These are phyloP conservation scores for Scaptomyza caliginosa DNA, from an alignment of 2,888 invertebrate genomes.

Conservation along the genomic window DNA sequence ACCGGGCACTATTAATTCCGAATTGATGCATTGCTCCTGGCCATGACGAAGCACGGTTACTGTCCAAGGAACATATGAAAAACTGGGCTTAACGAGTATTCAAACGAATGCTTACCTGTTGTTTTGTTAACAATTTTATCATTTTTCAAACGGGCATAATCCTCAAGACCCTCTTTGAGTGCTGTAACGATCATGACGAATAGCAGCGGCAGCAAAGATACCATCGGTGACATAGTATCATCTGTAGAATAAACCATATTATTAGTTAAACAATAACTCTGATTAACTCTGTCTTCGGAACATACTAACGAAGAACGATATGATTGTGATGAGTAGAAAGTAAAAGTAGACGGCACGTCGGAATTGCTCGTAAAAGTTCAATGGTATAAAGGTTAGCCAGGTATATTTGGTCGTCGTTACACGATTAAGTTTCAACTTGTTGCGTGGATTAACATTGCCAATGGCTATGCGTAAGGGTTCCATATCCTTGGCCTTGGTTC, in stretches of 20 bases:
- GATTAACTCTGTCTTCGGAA: slow-evolving; percentile 28
- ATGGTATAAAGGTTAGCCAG: slow-evolving; percentile 90
- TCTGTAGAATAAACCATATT: slow-evolving; percentile 82
- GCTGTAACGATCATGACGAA: slow-evolving; percentile 92
- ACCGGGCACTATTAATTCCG: slow-evolving; percentile 88
- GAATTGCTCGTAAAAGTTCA: slow-evolving; percentile 93
- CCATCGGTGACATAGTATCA: slow-evolving; percentile 90
- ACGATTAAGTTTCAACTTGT: slow-evolving; percentile 82
- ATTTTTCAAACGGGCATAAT: slow-evolving; percentile 89
- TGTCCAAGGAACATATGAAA: slow-evolving; percentile 56
- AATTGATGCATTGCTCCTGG: slow-evolving; percentile 85
- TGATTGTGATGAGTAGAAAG: slow-evolving; percentile 89
- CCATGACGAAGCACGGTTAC: slow-evolving; percentile 86
- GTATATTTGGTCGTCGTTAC: slow-evolving; percentile 90
- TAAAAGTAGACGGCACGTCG: slow-evolving; percentile 93
- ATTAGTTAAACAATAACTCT: background rate
- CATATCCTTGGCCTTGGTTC: background rate
- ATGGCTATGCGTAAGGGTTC: slow-evolving; percentile 49
- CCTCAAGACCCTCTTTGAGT: slow-evolving; percentile 93
- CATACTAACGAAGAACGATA: slow-evolving; percentile 88
- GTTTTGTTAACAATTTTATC: slow-evolving; percentile 90
- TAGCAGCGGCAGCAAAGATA: slow-evolving; percentile 89
- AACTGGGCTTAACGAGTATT: background rate
- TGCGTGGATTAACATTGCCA: slow-evolving; percentile 14
- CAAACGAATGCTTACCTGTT: slow-evolving; percentile 84